Conservation (phyloP, 2,888 invertebrate species). For the Spisula subtruncata region DNA sequence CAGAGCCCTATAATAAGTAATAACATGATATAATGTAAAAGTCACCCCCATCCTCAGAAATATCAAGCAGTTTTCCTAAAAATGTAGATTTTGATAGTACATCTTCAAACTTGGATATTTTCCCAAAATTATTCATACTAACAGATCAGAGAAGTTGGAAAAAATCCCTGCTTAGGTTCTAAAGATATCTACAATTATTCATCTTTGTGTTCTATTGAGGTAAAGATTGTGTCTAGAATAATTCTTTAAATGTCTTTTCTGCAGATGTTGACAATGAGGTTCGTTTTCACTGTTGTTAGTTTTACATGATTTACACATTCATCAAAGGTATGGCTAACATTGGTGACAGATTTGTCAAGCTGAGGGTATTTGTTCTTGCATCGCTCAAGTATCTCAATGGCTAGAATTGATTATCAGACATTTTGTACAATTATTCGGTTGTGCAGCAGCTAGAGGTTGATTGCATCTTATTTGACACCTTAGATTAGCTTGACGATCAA, state of each 20-base stretch:
- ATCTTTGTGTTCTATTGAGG: too few species aligned
- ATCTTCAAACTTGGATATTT: not conserved
- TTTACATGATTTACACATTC: not conserved
- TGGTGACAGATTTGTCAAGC: not conserved
- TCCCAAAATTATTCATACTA: too few species aligned
- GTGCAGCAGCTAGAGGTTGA: not conserved
- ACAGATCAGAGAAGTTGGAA: too few species aligned
- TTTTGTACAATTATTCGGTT: not conserved
- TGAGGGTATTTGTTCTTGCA: not conserved
- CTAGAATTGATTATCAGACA: not conserved
- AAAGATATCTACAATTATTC: too few species aligned
- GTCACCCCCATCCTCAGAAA: too few species aligned
- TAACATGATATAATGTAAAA: too few species aligned
- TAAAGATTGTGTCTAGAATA: not conserved
- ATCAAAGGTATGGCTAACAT: not conserved
- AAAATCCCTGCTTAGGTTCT: too few species aligned
- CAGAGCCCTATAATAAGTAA: too few species aligned
- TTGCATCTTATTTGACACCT: too few species aligned
- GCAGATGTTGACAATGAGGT: not conserved
- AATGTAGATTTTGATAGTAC: too few species aligned
- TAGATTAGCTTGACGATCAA: too few species aligned
- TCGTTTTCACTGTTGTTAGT: not conserved
- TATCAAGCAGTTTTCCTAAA: not conserved
- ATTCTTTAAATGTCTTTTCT: not conserved
- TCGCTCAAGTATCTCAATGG: not conserved